A percentile compares a stretch with the other conserved stretches of the same genome.
These are phyloP conservation scores for Junonia oenone DNA, from an alignment of 2,888 invertebrate species.

Conservation along the genomic window DNA sequence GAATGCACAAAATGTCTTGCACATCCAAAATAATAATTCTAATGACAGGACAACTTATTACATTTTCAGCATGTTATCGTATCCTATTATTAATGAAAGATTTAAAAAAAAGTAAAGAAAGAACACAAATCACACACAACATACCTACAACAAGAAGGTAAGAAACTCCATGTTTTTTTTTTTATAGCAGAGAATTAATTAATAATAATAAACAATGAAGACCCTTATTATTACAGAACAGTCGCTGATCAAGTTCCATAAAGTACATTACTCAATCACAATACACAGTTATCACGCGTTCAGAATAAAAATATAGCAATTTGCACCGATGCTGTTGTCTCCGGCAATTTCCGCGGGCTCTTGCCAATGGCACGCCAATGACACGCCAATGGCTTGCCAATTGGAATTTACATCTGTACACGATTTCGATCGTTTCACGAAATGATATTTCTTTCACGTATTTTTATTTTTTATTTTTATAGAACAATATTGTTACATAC, in stretches of 20 bases:
- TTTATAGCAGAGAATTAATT: too few relatives aligned
- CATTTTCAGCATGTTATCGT: too few relatives aligned
- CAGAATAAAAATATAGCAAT: conserved; percentile 39
- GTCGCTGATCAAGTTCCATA: conserved; percentile 39
- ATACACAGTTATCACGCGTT: conserved; percentile 40
- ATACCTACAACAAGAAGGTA: too few relatives aligned
- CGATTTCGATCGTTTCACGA: conserved; percentile 18
- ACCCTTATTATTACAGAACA: background rate
- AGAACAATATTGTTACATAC: background rate
- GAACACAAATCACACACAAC: background rate
- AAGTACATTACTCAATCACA: conserved; percentile 46
- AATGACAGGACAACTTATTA: too few relatives aligned
- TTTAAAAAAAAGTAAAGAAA: too few relatives aligned
- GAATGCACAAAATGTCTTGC: too few relatives aligned
- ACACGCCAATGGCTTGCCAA: conserved; percentile 27
- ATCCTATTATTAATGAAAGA: too few relatives aligned
- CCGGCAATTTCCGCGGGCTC: conserved; percentile 32
- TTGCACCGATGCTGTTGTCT: conserved; percentile 31
- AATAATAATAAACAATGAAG: background rate
- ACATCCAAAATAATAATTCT: too few relatives aligned
- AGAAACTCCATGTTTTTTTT: too few relatives aligned
- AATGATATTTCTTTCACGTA: background rate
- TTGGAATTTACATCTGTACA: conserved; percentile 29
- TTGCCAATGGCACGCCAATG: conserved; percentile 28
- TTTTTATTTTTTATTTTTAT: conserved; percentile 6